phyloP scores from a whole-genome alignment of 2,113 vertebrate genomes.

The Sapayoa aenigma region DNA sequence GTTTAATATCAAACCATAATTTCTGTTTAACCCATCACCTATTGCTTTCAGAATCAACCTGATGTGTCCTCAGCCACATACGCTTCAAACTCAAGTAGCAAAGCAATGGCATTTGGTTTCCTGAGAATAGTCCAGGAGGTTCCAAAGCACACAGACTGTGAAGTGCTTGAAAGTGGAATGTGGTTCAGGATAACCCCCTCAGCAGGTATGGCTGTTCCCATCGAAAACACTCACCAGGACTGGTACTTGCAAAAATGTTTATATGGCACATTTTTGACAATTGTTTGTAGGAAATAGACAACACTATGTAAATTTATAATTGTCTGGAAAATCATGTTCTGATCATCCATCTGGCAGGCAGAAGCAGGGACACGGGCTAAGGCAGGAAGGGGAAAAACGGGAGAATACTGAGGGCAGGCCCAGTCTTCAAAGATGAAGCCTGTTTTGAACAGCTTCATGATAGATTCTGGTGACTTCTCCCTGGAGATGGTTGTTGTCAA shows the following conservation, averaged over 20 bases:
- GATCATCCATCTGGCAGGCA: background rate
- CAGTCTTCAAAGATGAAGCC: background rate
- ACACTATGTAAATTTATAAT: background rate
- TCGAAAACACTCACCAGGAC: background rate
- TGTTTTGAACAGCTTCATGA: background rate
- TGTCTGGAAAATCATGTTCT: background rate
- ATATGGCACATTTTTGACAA: background rate
- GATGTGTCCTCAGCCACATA: background rate
- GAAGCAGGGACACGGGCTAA: background rate
- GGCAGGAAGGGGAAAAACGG: background rate
- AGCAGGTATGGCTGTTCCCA: background rate
- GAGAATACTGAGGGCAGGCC: background rate
- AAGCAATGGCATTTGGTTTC: background rate
- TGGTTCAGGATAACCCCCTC: rapidly evolving
- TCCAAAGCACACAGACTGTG: background rate
- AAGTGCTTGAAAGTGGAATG: background rate
- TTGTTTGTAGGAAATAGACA: background rate
- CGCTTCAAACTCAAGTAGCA: background rate
- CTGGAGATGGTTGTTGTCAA: background rate
- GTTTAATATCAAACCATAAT: background rate
- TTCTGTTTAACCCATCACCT: background rate
- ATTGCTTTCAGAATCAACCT: background rate
- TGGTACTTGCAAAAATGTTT: background rate
- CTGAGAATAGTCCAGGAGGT: background rate
- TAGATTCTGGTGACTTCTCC: background rate